Evolutionary conservation across 2,113 vertebrate genomes (phyloP).

Genomic region (Lota lota): DNA sequence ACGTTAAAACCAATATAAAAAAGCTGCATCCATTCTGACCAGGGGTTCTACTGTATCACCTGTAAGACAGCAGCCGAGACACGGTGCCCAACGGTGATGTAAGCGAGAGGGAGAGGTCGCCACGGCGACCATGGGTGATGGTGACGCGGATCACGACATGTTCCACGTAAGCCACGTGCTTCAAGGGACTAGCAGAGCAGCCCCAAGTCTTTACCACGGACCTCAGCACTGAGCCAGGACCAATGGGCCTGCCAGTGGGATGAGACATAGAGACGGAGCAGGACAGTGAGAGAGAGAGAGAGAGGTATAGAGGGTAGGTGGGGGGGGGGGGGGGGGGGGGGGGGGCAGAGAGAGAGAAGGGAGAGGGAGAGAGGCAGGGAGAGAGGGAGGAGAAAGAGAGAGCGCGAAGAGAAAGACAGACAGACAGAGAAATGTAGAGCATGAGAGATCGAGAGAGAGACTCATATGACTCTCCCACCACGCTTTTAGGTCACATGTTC

Average conservation of each 20-base stretch:
- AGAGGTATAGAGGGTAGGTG: slow-evolving; percentile 14
- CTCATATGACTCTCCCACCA: too few relatives aligned
- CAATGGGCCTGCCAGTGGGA: slow-evolving; percentile 75
- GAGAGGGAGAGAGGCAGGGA: too few relatives aligned
- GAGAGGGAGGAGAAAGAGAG: too few relatives aligned
- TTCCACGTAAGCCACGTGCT: slow-evolving; percentile 86
- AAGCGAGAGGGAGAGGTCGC: slow-evolving; percentile 89
- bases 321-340: slow-evolving; percentile 10
- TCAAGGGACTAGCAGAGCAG: slow-evolving; percentile 77
- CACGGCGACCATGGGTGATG: slow-evolving; percentile 84
- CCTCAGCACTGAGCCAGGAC: slow-evolving; percentile 78
- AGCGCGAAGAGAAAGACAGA: too few relatives aligned
- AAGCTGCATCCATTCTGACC: neutral
- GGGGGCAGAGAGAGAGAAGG: neutral
- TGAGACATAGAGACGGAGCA: slow-evolving; percentile 1
- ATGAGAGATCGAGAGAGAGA: too few relatives aligned
- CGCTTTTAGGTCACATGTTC: too few relatives aligned
- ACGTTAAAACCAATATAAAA: too few relatives aligned
- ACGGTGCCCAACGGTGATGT: slow-evolving; percentile 90
- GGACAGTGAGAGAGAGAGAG: slow-evolving; percentile 18
- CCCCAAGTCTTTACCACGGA: slow-evolving; percentile 82
- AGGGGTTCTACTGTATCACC: slow-evolving; percentile 64
- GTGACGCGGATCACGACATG: slow-evolving; percentile 86
- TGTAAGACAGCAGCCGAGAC: slow-evolving; percentile 90
- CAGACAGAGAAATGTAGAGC: too few relatives aligned